Evolutionary conservation across 2,888 invertebrate genomes (phyloP).

Genomic region (Cataglyphis albicans): DNA sequence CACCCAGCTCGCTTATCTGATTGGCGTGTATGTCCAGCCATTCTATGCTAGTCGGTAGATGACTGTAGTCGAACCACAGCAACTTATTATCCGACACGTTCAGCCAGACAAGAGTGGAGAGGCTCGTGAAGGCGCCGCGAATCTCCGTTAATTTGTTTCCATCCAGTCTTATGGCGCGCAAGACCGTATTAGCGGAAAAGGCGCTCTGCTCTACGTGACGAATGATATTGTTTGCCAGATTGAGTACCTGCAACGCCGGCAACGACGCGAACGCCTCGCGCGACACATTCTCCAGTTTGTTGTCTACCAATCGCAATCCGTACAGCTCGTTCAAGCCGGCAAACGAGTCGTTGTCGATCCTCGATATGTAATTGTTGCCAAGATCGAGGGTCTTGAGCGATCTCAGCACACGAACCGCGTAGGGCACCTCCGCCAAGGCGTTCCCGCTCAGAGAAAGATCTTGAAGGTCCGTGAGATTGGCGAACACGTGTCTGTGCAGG

Average conservation of each 20-base stretch:
- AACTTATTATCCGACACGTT: conserved; percentile 93
- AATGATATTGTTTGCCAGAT: conserved; percentile 93
- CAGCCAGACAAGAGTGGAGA: conserved; percentile 92
- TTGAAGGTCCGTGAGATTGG: conserved; percentile 92
- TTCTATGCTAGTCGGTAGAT: conserved; percentile 91
- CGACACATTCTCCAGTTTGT: conserved; percentile 92
- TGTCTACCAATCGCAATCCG: conserved; percentile 92
- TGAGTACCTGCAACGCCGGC: conserved; percentile 91
- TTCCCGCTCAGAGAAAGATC: conserved; percentile 93
- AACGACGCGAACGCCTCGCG: conserved; percentile 91
- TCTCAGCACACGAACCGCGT: conserved; percentile 90
- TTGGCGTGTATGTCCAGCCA: conserved; percentile 94
- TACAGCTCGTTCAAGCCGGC: conserved; percentile 91
- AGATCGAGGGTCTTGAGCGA: conserved; percentile 93
- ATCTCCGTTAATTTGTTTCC: conserved; percentile 92
- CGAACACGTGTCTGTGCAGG: conserved; percentile 91
- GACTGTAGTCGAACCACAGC: conserved; percentile 93
- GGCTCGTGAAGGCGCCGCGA: conserved; percentile 91
- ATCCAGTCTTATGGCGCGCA: conserved; percentile 92
- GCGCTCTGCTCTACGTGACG: conserved; percentile 92
- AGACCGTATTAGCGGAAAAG: conserved; percentile 91
- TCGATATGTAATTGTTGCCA: conserved; percentile 92
- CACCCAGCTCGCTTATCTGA: conserved; percentile 91
- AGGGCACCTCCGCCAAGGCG: conserved; percentile 90
- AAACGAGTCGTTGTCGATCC: conserved; percentile 91